A percentile compares a stretch with the other conserved stretches of the same genome.
phyloP scores from a whole-genome alignment of 2,888 invertebrate species.

The Dendrolimus houi region DNA sequence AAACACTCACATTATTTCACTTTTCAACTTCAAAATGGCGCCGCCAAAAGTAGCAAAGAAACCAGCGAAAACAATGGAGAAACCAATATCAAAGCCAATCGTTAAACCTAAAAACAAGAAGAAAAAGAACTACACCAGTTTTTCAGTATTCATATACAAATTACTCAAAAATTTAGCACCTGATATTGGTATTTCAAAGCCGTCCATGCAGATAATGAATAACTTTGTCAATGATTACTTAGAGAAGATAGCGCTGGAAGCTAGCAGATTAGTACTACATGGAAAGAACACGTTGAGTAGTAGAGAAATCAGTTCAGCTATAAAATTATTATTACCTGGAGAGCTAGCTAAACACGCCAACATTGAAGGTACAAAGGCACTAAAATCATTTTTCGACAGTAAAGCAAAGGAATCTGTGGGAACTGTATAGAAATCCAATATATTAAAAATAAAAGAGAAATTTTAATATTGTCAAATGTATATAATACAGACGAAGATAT shows the following conservation, averaged over 20 bases:
- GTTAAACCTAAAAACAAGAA: constrained; percentile 61
- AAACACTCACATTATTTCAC: neutral
- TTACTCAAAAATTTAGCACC: constrained; percentile 75
- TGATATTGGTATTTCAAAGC: constrained; percentile 79
- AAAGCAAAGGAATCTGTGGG: neutral
- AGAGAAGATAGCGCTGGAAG: constrained; percentile 82
- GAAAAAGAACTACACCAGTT: constrained; percentile 69
- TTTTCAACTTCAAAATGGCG: constrained; percentile 33
- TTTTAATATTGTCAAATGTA: no score
- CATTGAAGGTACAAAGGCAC: constrained; percentile 79
- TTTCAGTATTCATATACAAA: constrained; percentile 79
- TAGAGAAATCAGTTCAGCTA: constrained; percentile 82
- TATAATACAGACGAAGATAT: no score
- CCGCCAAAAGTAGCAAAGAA: constrained; percentile 45
- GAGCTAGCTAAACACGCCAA: constrained; percentile 84
- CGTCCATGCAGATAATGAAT: constrained; percentile 85
- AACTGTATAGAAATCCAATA: no score
- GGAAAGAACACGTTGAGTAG: constrained; percentile 81
- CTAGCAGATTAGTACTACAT: constrained; percentile 78
- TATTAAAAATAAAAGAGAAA: no score
- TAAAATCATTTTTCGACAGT: constrained; percentile 48
- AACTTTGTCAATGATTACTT: constrained; percentile 85
- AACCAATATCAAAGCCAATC: constrained; percentile 54
- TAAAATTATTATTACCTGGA: constrained; percentile 81
- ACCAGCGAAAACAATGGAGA: constrained; percentile 38